Percentiles rank a stretch among this genome's conserved stretches.
Evolutionary conservation across 2,888 invertebrate species (phyloP).

Genomic region (Prenolepis imparis): DNA sequence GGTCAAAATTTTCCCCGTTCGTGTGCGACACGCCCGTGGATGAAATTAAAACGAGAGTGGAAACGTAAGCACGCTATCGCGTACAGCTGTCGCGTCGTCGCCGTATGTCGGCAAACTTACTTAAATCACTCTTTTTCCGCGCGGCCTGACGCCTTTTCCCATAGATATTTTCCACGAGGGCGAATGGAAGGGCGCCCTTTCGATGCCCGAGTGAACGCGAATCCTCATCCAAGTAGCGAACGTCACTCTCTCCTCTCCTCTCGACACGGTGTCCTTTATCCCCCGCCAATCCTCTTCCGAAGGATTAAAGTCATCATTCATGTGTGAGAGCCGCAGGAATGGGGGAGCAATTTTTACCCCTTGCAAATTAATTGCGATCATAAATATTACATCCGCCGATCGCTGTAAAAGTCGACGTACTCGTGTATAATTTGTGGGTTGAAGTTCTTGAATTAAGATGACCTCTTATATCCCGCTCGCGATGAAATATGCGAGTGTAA

Average conservation of each 20-base stretch:
- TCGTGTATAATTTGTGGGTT: not conserved
- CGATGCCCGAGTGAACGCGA: conserved; percentile 10
- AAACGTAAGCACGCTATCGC: conserved; percentile 52
- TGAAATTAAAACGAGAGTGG: conserved; percentile 64
- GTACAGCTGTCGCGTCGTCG: conserved; percentile 40
- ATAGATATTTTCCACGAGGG: conserved; percentile 23
- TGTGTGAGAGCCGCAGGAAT: not conserved
- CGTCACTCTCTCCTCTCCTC: not conserved
- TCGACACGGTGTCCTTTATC: not conserved
- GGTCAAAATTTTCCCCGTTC: conserved; percentile 46
- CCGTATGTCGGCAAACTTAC: conserved; percentile 52
- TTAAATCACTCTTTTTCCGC: conserved; percentile 52
- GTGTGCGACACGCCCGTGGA: conserved; percentile 19
- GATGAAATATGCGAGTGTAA: conserved; percentile 11
- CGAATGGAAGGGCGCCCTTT: not conserved
- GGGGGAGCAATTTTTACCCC: not conserved
- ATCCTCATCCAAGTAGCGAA: not conserved
- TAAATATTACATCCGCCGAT: not conserved
- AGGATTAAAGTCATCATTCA: not conserved
- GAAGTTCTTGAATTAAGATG: not conserved
- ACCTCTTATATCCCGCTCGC: not conserved
- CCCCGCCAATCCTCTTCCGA: not conserved
- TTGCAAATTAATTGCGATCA: conserved; percentile 16
- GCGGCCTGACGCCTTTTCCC: conserved; percentile 19
- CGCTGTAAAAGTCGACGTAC: not conserved